phyloP scores from a whole-genome alignment of 1,140 invertebrate genomes.

The Ooceraea biroi region DNA sequence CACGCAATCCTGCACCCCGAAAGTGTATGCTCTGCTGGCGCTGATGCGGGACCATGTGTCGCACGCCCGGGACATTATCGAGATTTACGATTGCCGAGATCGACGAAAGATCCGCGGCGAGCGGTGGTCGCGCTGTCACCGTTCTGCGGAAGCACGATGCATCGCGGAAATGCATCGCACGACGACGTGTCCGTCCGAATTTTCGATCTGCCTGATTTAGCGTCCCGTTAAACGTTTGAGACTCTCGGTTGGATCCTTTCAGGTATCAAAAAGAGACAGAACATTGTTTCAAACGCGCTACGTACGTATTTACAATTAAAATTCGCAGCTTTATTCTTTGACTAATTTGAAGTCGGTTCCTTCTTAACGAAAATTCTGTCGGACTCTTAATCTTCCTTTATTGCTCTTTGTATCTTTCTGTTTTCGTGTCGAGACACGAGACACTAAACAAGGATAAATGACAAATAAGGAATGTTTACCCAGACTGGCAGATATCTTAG shows the following conservation, averaged over 20 bases:
- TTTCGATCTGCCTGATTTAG: conserved; percentile 1
- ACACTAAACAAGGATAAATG: no score
- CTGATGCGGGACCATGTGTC: conserved; percentile 41
- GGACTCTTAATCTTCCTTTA: no score
- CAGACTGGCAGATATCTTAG: background rate
- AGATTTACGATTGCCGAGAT: conserved; percentile 53
- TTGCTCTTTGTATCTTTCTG: no score
- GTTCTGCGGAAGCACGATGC: conserved; percentile 7
- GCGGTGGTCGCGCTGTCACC: background rate
- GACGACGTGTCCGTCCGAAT: conserved; percentile 5
- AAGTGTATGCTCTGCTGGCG: conserved; percentile 44
- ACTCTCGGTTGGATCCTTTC: background rate
- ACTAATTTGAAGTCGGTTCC: no score
- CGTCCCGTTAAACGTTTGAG: background rate
- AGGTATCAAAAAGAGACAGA: background rate
- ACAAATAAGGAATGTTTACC: no score
- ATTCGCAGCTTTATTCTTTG: no score
- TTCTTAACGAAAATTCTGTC: no score
- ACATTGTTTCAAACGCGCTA: background rate
- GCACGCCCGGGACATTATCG: conserved; percentile 23
- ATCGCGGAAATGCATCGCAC: background rate
- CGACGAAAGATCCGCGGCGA: background rate
- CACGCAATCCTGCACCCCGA: conserved; percentile 47
- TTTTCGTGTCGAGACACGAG: no score
- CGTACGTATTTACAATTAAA: no score